A percentile compares a stretch with the other conserved stretches of the same genome.
These are phyloP conservation scores for Sinotaia quadrata DNA, from an alignment of 2,888 invertebrate species.

Conservation along the genomic window DNA sequence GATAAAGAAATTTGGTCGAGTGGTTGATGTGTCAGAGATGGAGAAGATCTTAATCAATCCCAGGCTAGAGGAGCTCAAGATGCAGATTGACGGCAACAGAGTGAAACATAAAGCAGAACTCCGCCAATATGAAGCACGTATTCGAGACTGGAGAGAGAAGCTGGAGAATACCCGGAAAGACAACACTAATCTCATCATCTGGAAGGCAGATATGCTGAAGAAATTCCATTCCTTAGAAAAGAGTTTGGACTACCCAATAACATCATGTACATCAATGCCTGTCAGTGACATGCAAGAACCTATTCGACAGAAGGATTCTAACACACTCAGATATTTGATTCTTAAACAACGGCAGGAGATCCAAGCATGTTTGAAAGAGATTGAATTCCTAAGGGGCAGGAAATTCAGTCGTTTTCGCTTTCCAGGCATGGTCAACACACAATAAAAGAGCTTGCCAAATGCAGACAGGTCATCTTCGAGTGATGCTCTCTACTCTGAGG, in stretches of 20 bases:
- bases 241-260: background rate
- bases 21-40: slow-evolving; percentile 17
- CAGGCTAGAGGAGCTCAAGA: slow-evolving; percentile 14
- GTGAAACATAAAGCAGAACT: background rate
- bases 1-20: slow-evolving; percentile 32
- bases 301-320: background rate
- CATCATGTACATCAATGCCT: too few relatives aligned
- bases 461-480: too few relatives aligned
- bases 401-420: too few relatives aligned
- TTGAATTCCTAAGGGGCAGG: background rate
- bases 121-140: background rate
- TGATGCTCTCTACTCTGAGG: too few relatives aligned
- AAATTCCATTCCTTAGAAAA: background rate
- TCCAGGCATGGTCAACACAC: too few relatives aligned
- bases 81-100: background rate
- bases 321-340: background rate
- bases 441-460: too few relatives aligned
- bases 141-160: background rate
- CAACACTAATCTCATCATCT: background rate
- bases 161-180: background rate
- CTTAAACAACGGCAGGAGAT: slow-evolving; percentile 5
- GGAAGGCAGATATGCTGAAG: background rate
- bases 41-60: slow-evolving; percentile 28
- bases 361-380: background rate
- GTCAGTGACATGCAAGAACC: too few relatives aligned